Evolutionary conservation across 2,888 invertebrate genomes (phyloP), one percentile per base, ranked within the genome.

Genomic region (Polydrusus cervinus): DNA sequence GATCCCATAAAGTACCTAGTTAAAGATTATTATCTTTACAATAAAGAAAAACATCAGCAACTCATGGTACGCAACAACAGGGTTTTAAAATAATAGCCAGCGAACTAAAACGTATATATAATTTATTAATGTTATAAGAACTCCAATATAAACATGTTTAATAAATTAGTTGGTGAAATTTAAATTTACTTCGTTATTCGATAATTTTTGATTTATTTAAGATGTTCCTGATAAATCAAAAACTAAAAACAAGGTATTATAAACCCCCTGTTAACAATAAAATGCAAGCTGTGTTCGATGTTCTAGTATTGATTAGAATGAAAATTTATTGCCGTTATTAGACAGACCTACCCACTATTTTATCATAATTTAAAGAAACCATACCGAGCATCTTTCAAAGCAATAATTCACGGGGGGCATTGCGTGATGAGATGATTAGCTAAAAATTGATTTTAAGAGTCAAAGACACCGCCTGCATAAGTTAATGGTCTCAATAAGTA

Each of bases 351-450:
- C 71, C 76, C 71, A 76, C 71, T 38, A 66, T 65, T 76, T 74
- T 74, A 74, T 76, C 76, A 74, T 76, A 74, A 73, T 74, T 76
- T 74, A 61, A 74, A 76, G 74, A 73, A 71, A 75, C 72, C 66
- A 68, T 60, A 16, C 68, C 68, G 69, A 25, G 69, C 60, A 45
- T 60, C 69, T 20, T 34, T 60, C 45, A 69, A 60, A 69, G 34
- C 40, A 14, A 13, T 47, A 13, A 25, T 43, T 20, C 67, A 18
- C 62, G 51, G 73, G 73, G 67, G 73, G 73, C 57, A 68, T 68
- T 34, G 67, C 73, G 62, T 73, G 73, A 68, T 67, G 61, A 34
- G 43, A 47, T 38, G 66, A 69, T 74, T 69, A 69, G 68, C 60
- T 38, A 20, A 64, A 55, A 64, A 74, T 74, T 57, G 69, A 64